Conservation (phyloP, 2,888 invertebrate genomes). For the Caradrina kadenii region DNA sequence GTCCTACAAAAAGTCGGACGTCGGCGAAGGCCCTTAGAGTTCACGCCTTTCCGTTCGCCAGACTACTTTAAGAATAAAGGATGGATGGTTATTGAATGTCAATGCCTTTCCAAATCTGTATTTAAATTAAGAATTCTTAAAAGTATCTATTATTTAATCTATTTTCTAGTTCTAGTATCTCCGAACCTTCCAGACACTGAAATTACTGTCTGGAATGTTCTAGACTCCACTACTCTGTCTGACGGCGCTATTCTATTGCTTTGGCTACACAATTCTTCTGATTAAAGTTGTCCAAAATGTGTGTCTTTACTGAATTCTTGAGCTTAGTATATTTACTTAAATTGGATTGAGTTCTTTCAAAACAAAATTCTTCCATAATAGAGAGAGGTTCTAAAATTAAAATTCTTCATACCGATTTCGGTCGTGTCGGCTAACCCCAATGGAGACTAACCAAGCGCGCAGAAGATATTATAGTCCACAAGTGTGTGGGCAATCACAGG, state of each 20-base stretch:
- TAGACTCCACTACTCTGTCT: constrained; percentile 20
- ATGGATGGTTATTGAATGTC: neutral
- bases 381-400: neutral
- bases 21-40: too few relatives aligned
- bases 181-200: constrained; percentile 23
- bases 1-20: too few relatives aligned
- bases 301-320: constrained; percentile 10
- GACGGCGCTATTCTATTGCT: constrained; percentile 32
- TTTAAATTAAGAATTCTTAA: neutral
- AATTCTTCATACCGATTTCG: too few relatives aligned
- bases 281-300: constrained; percentile 38
- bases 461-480: too few relatives aligned
- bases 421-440: too few relatives aligned
- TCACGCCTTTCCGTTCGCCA: neutral
- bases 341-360: neutral
- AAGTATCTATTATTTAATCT: neutral
- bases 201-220: constrained; percentile 41
- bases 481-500: too few relatives aligned
- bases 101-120: constrained; percentile 4
- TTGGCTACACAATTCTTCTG: constrained; percentile 23
- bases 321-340: neutral
- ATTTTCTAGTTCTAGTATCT: neutral
- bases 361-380: too few relatives aligned
- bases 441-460: too few relatives aligned
- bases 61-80: neutral